Base-by-base conservation (phyloP, 2,888 invertebrate species). In the Agrochola macilenta region DNA sequence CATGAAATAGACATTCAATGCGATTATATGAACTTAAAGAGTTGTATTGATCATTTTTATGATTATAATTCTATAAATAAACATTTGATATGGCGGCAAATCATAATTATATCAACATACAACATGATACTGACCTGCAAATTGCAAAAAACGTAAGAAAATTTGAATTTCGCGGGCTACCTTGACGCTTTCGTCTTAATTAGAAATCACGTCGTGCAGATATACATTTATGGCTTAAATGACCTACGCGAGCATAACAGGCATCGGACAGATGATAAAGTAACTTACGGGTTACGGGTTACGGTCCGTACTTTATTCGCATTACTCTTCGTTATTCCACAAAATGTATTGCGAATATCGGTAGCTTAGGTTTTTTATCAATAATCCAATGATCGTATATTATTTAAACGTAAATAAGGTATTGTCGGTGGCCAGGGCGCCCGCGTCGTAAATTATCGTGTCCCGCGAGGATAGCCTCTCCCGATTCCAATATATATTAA, bases 341-440 rank as follows among this genome's bases (percentile, higher is more conserved):
- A 81, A 83, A 85, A 88, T 81, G 76, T 87, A 81, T 78, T 75
- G 81, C 74, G 76, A 81, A 88, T 84, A 89, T 84, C 82, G 79
- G 69, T 54, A 69, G 76, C 83, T 83, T 88, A 84, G 88, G 86
- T 86, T 90, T 91, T 91, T 92, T 91, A 92, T 92, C 91, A 92
- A 91, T 91, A 91, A 92, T 86, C 91, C 92, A 93, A 92, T 93
- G 92, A 92, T 92, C 92, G 93, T 93, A 92, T 93, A 94, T 94
- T 94, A 94, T 94, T 94, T 94, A 93, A 93, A 92, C 93, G 93
- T 93, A 94, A 95, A 93, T 93, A 94, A 93, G 92, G 90, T 89
- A 90, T 90, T 91, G 91, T 90, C 91, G 90, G 89, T 88, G 84
- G 87, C 87, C 86, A 84, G 84, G 89, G 88, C 83, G 85, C 86